Evolutionary conservation across 2,113 vertebrate genomes (phyloP).

Genomic region (Piprites chloris): DNA sequence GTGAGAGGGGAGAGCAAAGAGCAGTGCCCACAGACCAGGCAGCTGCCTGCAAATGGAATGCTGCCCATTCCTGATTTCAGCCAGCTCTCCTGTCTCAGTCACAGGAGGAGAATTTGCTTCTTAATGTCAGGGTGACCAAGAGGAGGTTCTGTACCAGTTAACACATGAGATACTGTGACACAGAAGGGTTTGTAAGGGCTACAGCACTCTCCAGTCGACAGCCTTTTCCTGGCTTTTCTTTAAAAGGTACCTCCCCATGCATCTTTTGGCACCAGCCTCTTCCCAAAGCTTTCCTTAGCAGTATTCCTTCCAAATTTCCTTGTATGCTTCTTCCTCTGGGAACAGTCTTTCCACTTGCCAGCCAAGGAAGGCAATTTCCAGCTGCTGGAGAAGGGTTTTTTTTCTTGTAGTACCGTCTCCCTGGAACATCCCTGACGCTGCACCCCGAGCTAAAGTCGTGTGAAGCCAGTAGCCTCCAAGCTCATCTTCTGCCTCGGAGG

Average conservation of each 20-base stretch:
- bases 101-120: background rate
- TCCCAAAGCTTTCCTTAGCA: constrained; percentile 1
- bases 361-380: constrained; percentile 16
- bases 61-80: background rate
- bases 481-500: constrained; percentile 52
- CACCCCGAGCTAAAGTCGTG: background rate
- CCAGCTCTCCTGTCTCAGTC: background rate
- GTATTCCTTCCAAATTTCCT: constrained; percentile 26
- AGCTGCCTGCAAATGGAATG: background rate
- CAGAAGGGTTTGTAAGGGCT: background rate
- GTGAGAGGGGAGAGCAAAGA: background rate
- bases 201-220: background rate
- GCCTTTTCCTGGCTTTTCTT: background rate
- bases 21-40: background rate
- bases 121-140: background rate
- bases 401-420: background rate
- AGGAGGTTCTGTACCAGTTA: background rate
- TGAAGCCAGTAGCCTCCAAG: constrained; percentile 39
- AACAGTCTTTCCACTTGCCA: background rate
- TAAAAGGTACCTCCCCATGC: background rate
- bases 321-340: background rate
- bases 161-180: background rate
- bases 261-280: background rate
- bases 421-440: background rate
- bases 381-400: background rate